Evolutionary conservation across 2,888 invertebrate genomes (phyloP).

Genomic region (Lamellibrachia columna): DNA sequence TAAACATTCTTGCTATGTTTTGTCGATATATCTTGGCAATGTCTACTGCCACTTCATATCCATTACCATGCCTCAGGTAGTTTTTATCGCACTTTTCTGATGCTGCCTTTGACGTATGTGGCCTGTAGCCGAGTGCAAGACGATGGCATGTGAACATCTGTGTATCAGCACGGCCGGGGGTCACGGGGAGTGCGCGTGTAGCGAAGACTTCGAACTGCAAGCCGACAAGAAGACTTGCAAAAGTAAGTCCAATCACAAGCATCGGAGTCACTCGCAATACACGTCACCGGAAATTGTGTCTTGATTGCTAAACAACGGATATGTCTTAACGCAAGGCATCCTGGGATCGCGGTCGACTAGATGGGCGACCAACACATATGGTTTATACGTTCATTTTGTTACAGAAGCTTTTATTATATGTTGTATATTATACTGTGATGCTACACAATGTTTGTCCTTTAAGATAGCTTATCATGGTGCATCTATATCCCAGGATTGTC

Average conservation of each 20-base stretch:
- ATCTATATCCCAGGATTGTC: too few species aligned
- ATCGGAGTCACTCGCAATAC: too few species aligned
- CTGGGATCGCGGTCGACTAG: too few species aligned
- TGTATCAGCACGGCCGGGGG: slow-evolving; percentile 35
- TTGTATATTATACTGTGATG: too few species aligned
- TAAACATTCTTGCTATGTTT: background rate
- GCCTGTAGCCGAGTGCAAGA: slow-evolving; percentile 34
- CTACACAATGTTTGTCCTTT: too few species aligned
- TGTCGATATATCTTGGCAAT: background rate
- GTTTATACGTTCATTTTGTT: too few species aligned
- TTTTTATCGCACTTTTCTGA: background rate
- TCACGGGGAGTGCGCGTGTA: slow-evolving; percentile 34
- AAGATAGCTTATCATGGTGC: too few species aligned
- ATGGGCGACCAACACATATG: too few species aligned
- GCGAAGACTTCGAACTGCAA: slow-evolving; percentile 29
- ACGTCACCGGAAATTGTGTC: too few species aligned
- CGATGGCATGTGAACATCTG: slow-evolving; percentile 36
- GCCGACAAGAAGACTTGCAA: slow-evolving; percentile 25
- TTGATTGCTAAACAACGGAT: too few species aligned
- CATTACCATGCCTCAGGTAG: background rate
- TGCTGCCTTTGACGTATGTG: background rate
- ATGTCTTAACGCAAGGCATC: too few species aligned
- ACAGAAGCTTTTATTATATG: too few species aligned
- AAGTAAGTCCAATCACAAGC: slow-evolving; percentile 14
- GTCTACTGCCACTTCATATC: background rate